Evolutionary conservation across 2,888 invertebrate genomes (phyloP).

Genomic region (Polyommatus icarus): DNA sequence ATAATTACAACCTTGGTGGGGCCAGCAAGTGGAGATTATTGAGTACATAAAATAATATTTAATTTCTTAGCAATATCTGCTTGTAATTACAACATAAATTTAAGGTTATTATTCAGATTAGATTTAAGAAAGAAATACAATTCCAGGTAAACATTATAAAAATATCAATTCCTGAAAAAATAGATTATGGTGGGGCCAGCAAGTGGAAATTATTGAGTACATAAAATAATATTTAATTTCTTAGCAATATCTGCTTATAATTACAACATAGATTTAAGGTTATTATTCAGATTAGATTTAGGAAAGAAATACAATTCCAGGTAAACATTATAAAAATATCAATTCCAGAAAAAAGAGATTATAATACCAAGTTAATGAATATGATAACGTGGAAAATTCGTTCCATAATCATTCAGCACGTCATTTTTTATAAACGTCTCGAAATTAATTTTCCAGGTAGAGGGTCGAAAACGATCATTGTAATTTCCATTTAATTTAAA

Average conservation of each 20-base stretch:
- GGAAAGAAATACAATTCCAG: not conserved
- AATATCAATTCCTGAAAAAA: not conserved
- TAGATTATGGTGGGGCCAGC: too few relatives aligned
- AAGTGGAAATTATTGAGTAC: too few relatives aligned
- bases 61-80: too few relatives aligned
- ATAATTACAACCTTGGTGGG: not conserved
- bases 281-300: not conserved
- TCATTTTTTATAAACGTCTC: constrained; percentile 14
- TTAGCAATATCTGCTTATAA: too few relatives aligned
- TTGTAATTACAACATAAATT: not conserved
- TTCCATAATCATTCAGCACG: not conserved
- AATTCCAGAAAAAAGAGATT: not conserved
- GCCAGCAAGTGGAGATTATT: too few relatives aligned
- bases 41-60: too few relatives aligned
- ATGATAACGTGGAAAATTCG: constrained; percentile 8
- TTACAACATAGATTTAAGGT: not conserved
- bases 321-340: not conserved
- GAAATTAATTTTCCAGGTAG: constrained; percentile 17
- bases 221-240: too few relatives aligned
- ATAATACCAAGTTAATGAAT: constrained; percentile 8
- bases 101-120: not conserved
- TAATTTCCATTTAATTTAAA: constrained; percentile 3
- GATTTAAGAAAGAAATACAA: not conserved
- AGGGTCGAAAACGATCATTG: not conserved
- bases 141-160: not conserved